Conservation (phyloP, 2,113 vertebrate species). For the Ceuthmochares aereus region DNA sequence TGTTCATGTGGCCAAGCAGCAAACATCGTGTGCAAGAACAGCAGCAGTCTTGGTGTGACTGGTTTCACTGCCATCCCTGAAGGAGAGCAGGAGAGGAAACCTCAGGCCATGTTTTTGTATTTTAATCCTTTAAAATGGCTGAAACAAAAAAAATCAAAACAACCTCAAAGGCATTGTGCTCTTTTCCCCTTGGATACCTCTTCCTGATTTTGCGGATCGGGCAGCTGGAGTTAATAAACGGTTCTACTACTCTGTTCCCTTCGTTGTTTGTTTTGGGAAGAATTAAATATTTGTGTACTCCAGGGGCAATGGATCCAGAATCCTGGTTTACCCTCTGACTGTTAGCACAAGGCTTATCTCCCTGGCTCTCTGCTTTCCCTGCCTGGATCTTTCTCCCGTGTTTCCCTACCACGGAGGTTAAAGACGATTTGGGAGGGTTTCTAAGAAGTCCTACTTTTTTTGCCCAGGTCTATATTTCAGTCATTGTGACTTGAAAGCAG, state of each 20-base stretch:
- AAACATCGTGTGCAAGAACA: neutral
- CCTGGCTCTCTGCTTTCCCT: neutral
- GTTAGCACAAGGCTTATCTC: neutral
- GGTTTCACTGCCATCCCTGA: neutral
- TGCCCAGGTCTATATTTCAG: neutral
- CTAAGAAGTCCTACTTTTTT: neutral
- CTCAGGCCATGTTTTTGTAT: neutral
- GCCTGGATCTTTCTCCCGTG: neutral
- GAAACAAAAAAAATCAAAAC: neutral
- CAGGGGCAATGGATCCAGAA: neutral
- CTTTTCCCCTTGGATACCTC: neutral
- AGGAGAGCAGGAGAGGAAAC: neutral
- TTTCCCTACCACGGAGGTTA: neutral
- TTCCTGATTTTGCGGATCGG: neutral
- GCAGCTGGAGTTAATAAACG: constrained; percentile 23
- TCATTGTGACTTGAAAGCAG: neutral
- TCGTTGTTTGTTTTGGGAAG: neutral
- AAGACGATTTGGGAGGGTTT: neutral
- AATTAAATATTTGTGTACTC: neutral
- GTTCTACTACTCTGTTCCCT: neutral
- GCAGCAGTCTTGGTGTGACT: rapidly evolving
- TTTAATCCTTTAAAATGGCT: neutral
- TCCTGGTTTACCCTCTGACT: neutral
- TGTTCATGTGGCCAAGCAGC: neutral
- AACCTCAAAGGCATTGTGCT: neutral